Conservation (phyloP, 2,113 vertebrate species). For the Chaetodon trifascialis region DNA sequence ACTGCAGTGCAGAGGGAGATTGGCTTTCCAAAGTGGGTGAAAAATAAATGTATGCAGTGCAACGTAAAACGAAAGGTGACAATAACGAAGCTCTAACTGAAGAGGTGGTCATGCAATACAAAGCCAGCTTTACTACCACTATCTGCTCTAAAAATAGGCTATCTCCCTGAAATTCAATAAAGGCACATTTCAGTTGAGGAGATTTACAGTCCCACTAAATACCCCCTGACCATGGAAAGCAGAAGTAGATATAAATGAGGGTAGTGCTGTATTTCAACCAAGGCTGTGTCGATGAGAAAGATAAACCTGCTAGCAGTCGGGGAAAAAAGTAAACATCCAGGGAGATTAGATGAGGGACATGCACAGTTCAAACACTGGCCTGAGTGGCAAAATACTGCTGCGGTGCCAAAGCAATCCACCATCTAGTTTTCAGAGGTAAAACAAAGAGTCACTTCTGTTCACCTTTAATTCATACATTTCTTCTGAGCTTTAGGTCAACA, state of each 20-base stretch:
- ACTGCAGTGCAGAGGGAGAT: not conserved
- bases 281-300: constrained; percentile 59
- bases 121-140: constrained; percentile 1
- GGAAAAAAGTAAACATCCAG: constrained; percentile 75
- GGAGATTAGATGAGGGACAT: constrained; percentile 70
- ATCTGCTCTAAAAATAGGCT: constrained; percentile 34
- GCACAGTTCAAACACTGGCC: constrained; percentile 65
- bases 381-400: constrained; percentile 51
- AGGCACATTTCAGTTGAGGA: constrained; percentile 37
- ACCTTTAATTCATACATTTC: constrained; percentile 25
- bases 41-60: constrained; percentile 4
- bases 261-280: constrained; percentile 54
- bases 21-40: no score
- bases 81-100: not conserved
- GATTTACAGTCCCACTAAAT: constrained; percentile 61
- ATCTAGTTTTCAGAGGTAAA: constrained; percentile 37
- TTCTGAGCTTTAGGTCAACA: constrained; percentile 12
- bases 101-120: not conserved
- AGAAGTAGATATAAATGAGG: constrained; percentile 67
- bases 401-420: constrained; percentile 24
- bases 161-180: constrained; percentile 46
- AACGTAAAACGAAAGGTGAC: not conserved
- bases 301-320: constrained; percentile 61
- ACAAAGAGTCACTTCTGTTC: not conserved
- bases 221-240: constrained; percentile 48